Evolutionary conservation across 2,888 invertebrate genomes (phyloP).

Genomic region (Bombyx huttoni): DNA sequence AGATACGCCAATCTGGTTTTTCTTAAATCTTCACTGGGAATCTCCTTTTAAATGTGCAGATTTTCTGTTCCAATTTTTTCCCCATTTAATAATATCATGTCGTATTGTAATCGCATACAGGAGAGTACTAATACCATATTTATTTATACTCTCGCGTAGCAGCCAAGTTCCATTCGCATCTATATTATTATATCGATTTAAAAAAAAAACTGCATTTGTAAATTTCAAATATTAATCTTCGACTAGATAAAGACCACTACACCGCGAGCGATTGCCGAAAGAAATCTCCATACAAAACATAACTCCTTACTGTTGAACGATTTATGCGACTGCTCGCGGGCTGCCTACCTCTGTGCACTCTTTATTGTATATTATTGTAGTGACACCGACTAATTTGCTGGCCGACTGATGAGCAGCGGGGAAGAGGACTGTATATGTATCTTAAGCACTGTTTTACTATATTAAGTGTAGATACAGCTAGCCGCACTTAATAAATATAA

Average conservation of each 20-base stretch:
- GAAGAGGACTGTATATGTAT: constrained; percentile 54
- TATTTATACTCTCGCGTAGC: too few relatives aligned
- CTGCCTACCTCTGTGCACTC: constrained; percentile 43
- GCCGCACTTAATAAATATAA: background rate
- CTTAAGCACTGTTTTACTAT: constrained; percentile 37
- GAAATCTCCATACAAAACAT: constrained; percentile 73
- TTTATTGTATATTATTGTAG: constrained; percentile 70
- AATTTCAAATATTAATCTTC: constrained; percentile 62
- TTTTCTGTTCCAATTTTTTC: too few relatives aligned
- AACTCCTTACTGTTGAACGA: constrained; percentile 63
- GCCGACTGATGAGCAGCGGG: constrained; percentile 64
- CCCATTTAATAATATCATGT: too few relatives aligned
- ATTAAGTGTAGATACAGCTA: constrained; percentile 34
- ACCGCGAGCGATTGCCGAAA: constrained; percentile 57
- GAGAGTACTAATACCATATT: too few relatives aligned
- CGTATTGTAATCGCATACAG: too few relatives aligned
- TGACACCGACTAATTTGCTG: constrained; percentile 71
- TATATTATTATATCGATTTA: constrained; percentile 7
- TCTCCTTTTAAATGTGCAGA: too few relatives aligned
- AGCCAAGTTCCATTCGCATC: too few relatives aligned
- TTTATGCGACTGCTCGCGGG: constrained; percentile 61
- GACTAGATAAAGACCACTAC: constrained; percentile 64
- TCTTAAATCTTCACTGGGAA: too few relatives aligned
- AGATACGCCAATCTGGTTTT: too few relatives aligned
- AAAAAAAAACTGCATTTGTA: constrained; percentile 39